phyloP scores from a whole-genome alignment of 2,888 invertebrate species.

The Polia nebulosa region DNA sequence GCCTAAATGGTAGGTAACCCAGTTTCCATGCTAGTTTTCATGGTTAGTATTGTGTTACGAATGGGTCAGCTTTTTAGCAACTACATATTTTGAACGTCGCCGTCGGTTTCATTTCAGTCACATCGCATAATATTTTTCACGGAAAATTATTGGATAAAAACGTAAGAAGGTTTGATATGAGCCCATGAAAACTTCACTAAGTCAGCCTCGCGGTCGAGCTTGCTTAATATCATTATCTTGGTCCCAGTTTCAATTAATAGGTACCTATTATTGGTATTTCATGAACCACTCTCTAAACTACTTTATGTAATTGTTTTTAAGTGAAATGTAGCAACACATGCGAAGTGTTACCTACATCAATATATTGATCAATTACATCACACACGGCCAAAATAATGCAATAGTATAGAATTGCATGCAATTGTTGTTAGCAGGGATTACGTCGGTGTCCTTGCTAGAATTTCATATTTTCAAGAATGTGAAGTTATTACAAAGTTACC shows the following conservation, averaged over 20 bases:
- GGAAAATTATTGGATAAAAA: no score
- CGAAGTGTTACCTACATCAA: slow-evolving; percentile 11
- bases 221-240: no score
- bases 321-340: slow-evolving; percentile 8
- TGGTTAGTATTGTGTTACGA: no score
- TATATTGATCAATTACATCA: slow-evolving; percentile 8
- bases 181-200: no score
- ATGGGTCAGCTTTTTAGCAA: no score
- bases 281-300: slow-evolving; percentile 18
- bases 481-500: background rate
- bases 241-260: background rate
- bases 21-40: no score
- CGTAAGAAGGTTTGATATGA: no score
- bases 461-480: background rate
- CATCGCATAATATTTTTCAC: no score
- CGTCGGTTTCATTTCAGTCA: no score
- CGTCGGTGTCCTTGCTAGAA: background rate
- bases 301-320: slow-evolving; percentile 18
- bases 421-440: slow-evolving; percentile 1
- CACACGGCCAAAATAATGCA: slow-evolving; percentile 19
- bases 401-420: background rate
- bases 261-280: slow-evolving; percentile 6
- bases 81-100: no score
- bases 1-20: no score
- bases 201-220: no score